Evolutionary conservation across 2,888 invertebrate genomes (phyloP), one percentile per base, ranked within the genome.

Genomic region (Coelopa pilipes): DNA sequence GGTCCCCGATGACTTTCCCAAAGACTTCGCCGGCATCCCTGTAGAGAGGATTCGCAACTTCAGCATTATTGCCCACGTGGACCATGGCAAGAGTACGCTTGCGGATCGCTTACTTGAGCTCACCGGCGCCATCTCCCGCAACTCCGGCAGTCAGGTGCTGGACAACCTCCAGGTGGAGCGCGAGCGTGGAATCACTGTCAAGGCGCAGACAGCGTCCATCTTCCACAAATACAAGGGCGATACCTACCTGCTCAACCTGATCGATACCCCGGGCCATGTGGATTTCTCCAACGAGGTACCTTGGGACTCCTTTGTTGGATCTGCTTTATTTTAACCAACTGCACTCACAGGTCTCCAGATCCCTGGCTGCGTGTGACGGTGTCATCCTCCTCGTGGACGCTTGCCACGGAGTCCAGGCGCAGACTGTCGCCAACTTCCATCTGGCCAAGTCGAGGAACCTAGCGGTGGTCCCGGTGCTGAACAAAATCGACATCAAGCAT

Each of bases 221-320:
- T 90, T 94, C 76, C 94, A 96, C 84, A 89, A 89, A 34, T 92
- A 93, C 81, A 89, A 91, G 45, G 76, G 80, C 46, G 91, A 91
- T 71, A 87, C 90, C 24, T 98, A 96, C 88, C 89, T 98, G 47
- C 89, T 99, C 1, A 99, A 99, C 88, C 90, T 99, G 34, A 98
- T 99, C 81, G 99, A 99, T 86, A 99, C 99, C 19, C 99, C 99
- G 7, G 98, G 99, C 1, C 99, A 99, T 90, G 98, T 98, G 0
- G 99, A 99, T 87, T 99, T 99, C 87, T 93, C 95, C 17, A 97
- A 96, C 89, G 98, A 99, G 90, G 98, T 97, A 81, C 78, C 34
- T 34, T 34, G 4, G 34, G 7, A 34, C 34, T 4, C 34, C 7
- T 34, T 34, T 2, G 7, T 34, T 34, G 34, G 4, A 4, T 34